Percentiles rank a stretch among this genome's conserved stretches.
These are phyloP conservation scores for Spatula clypeata DNA, from an alignment of 2,797 vertebrate species.

Conservation along the genomic window DNA sequence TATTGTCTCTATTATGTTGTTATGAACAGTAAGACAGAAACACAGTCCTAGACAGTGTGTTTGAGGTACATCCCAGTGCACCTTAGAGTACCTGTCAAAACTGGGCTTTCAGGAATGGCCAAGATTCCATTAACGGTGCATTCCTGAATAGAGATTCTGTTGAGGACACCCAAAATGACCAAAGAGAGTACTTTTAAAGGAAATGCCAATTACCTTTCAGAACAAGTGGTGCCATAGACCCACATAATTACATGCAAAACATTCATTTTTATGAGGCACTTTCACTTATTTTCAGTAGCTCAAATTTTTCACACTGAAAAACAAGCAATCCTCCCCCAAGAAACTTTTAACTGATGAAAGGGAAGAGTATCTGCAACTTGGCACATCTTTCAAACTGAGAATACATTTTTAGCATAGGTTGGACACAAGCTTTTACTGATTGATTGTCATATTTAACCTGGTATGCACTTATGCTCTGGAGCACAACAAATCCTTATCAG, in stretches of 20 bases:
- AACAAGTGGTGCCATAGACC: background rate
- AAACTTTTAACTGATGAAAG: background rate
- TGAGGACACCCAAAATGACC: background rate
- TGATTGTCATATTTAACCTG: background rate
- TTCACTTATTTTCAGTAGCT: background rate
- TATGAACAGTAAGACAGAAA: background rate
- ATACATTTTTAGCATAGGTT: background rate
- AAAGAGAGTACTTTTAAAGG: background rate
- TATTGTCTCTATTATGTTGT: background rate
- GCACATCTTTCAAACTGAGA: background rate
- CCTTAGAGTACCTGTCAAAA: background rate
- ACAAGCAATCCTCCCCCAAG: background rate
- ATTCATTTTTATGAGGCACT: background rate
- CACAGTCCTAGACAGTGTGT: background rate
- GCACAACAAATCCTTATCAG: background rate
- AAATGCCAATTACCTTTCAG: background rate
- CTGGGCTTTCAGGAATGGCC: background rate
- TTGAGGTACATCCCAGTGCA: background rate
- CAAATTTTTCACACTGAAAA: background rate
- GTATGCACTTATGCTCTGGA: background rate
- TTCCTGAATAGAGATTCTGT: background rate
- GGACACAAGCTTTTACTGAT: background rate
- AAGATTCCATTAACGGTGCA: background rate
- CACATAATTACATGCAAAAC: background rate
- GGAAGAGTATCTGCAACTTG: background rate